phyloP scores from a whole-genome alignment of 2,888 invertebrate genomes.

The Caenorhabditis macrosperma region DNA sequence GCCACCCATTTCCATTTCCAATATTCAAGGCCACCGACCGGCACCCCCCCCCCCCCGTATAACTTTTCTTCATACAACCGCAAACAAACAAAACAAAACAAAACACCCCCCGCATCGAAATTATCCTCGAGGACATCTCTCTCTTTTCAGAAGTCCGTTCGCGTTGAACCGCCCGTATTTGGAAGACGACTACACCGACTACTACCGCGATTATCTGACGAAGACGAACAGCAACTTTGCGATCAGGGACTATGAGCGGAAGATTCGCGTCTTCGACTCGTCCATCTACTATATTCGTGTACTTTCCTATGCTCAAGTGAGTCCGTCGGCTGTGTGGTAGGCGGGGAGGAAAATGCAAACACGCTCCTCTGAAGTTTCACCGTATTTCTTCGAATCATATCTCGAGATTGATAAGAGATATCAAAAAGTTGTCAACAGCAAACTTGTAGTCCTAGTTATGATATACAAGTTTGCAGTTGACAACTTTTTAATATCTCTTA shows the following conservation, averaged over 20 bases:
- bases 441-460: no score
- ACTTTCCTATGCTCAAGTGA: conserved; percentile 59
- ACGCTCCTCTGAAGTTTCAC: no score
- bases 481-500: no score
- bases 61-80: conserved; percentile 22
- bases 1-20: conserved; percentile 22
- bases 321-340: no score
- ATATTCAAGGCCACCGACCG: conserved; percentile 36
- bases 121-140: conserved; percentile 52
- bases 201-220: conserved; percentile 57
- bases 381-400: no score
- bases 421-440: no score
- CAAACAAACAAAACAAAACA: conserved; percentile 18
- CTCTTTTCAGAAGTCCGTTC: conserved; percentile 58
- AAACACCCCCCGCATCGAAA: conserved; percentile 22
- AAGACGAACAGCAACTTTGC: conserved; percentile 56
- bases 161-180: conserved; percentile 56
- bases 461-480: no score
- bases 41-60: not conserved
- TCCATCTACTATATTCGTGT: conserved; percentile 58
- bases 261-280: conserved; percentile 41
- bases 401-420: no score
- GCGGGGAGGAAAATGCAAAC: no score
- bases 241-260: conserved; percentile 55
- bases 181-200: conserved; percentile 57